phyloP scores from a whole-genome alignment of 2,888 invertebrate species.

The Eristalis pertinax region DNA sequence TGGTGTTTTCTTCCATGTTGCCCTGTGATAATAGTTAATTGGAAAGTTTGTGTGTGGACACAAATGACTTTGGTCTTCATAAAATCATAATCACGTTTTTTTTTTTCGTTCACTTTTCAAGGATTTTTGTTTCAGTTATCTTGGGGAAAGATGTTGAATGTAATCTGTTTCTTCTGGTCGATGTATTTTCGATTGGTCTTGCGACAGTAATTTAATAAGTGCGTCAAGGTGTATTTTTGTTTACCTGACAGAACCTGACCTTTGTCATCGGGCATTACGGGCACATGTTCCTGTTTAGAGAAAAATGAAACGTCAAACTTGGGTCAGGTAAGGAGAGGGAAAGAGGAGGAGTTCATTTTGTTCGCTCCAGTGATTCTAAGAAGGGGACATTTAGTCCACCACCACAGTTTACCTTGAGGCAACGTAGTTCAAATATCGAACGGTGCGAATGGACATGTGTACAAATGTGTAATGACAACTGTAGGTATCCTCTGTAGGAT shows the following conservation, averaged over 20 bases:
- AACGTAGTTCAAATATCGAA: too few species aligned
- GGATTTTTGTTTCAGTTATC: constrained; percentile 6
- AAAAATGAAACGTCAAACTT: neutral
- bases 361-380: too few species aligned
- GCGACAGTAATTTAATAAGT: constrained; percentile 38
- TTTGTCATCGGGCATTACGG: neutral
- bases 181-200: constrained; percentile 37
- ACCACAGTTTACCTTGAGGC: too few species aligned
- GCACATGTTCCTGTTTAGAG: neutral
- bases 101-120: neutral
- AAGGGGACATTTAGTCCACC: too few species aligned
- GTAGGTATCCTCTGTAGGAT: too few species aligned
- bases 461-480: too few species aligned
- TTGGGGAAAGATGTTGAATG: constrained; percentile 9
- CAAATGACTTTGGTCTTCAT: constrained; percentile 4
- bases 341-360: neutral
- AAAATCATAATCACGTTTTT: constrained; percentile 37
- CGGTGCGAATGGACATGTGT: too few species aligned
- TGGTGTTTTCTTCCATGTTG: constrained; percentile 15
- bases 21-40: constrained; percentile 51
- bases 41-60: constrained; percentile 37
- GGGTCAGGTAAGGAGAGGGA: neutral
- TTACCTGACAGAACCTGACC: neutral
- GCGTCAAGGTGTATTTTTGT: neutral
- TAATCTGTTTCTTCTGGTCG: constrained; percentile 29